Base-by-base conservation (phyloP, 2,888 invertebrate genomes). In the Argynnis bischoffii region DNA sequence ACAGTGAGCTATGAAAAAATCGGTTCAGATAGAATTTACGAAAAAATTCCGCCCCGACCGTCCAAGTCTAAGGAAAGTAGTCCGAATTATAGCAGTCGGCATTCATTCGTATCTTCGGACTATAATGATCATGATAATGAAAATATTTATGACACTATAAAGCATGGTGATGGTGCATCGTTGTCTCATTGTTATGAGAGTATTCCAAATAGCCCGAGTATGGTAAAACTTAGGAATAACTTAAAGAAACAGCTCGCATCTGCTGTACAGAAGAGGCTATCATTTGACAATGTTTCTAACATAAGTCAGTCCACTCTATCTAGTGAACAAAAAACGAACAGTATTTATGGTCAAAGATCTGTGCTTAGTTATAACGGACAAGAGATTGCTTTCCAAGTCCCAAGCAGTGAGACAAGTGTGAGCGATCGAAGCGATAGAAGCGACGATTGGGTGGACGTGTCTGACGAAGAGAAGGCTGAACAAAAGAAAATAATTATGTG, bases 371-470 rank as follows among this genome's bases (percentile, higher is more conserved):
- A 87, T 78, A 92, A 89, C 63, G 92, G 92, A 0, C 92, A 93
- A 67, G 93, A 93, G 79, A 88, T 92, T 55, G 89, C 90, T 11
- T 92, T 92, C 74, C 93, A 90, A 75, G 93, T 93, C 41, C 93
- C 94, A 11, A 92, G 93, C 72, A 94, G 94, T 75, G 94, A 94
- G 77, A 88, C 93, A 35, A 94, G 94, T 76, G 92, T 90, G 60
- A 94, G 94, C 75, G 94, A 94, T 75, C 86, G 94, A 6, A 94
- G 94, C 74, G 94, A 94, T 75, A 87, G 94, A 18, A 95, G 94
- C 72, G 95, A 95, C 72, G 95, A 95, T 76, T 95, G 95, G 95
- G 93, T 95, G 53, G 95, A 95, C 77, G 88, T 95, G 15, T 94
- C 94, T 6, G 94, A 94, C 78, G 93, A 93, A 73, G 94, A 94